Percentiles rank a stretch among this genome's conserved stretches.
phyloP scores from a whole-genome alignment of 2,113 vertebrate genomes.

The Cynoglossus semilaevis region DNA sequence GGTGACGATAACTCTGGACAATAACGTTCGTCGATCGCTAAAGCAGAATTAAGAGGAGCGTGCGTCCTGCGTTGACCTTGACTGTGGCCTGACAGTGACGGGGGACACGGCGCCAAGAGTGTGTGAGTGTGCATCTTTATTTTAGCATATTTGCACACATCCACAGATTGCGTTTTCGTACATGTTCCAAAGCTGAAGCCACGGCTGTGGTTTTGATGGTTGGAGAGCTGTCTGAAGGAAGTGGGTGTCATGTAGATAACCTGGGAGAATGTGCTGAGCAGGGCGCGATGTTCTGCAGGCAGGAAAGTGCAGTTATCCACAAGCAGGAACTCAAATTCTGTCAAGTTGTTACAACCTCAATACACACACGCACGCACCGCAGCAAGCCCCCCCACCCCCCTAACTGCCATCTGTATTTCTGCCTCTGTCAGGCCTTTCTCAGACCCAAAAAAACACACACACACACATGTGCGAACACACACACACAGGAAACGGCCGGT shows the following conservation, averaged over 20 bases:
- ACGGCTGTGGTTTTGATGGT: constrained; percentile 17
- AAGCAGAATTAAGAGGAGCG: too few relatives aligned
- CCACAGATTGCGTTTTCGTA: constrained; percentile 13
- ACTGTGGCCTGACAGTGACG: constrained; percentile 13
- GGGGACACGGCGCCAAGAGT: constrained; percentile 11
- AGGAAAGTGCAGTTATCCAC: constrained; percentile 64
- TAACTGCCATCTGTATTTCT: constrained; percentile 63
- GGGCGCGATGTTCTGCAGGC: constrained; percentile 53
- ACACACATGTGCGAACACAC: constrained; percentile 34
- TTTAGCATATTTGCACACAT: constrained; percentile 26
- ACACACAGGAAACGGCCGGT: constrained; percentile 61
- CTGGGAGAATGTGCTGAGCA: constrained; percentile 70
- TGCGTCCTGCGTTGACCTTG: not conserved
- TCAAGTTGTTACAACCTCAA: constrained; percentile 41
- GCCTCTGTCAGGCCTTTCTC: constrained; percentile 65
- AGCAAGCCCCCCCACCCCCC: constrained; percentile 11
- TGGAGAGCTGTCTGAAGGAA: constrained; percentile 55
- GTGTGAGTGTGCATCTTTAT: constrained; percentile 1
- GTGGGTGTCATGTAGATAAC: constrained; percentile 66
- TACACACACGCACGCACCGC: constrained; percentile 16
- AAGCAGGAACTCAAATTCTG: constrained; percentile 65
- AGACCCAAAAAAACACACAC: constrained; percentile 43
- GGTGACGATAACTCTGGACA: too few relatives aligned
- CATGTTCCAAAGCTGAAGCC: constrained; percentile 9
- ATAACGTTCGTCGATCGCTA: too few relatives aligned